Base-by-base conservation (phyloP, 2,888 invertebrate species). In the Nematopogon swammerdamellus region DNA sequence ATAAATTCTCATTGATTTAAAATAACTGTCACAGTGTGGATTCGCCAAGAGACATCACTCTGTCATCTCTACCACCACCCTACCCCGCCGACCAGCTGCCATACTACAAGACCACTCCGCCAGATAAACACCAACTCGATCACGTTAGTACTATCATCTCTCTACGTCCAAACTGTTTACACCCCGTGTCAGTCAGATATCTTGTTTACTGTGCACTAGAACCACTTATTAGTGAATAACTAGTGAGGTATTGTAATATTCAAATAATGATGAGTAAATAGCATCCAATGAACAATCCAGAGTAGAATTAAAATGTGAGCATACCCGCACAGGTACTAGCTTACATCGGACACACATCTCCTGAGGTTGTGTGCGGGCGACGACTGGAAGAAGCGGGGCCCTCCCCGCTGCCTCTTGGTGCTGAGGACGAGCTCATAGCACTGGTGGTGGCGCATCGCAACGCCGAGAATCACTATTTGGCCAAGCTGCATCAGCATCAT, bases 261-360 rank as follows among this genome's bases (percentile, higher is more conserved):
- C n/a, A n/a, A n/a, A n/a, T n/a, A n/a, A n/a, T n/a, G n/a, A n/a
- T n/a, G n/a, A n/a, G n/a, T n/a, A n/a, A n/a, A n/a, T n/a, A n/a
- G n/a, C n/a, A n/a, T n/a, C n/a, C n/a, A n/a, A n/a, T n/a, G n/a
- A n/a, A n/a, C n/a, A n/a, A n/a, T n/a, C n/a, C n/a, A n/a, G n/a
- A n/a, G n/a, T n/a, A n/a, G n/a, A n/a, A n/a, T n/a, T n/a, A n/a
- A n/a, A n/a, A n/a, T n/a, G n/a, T n/a, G n/a, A n/a, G n/a, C n/a
- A n/a, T n/a, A 52, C 47, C 54, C 51, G 51, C 59, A 63, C 61
- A 94, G 94, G 81, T 95, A 52, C 76, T 97, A 51, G 89, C 91
- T 59, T 96, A 95, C 73, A 88, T 97, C 61, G 95, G 95, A 0
- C 86, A 91, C 68, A 92, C 94, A 2, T 96, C 95, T 59, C 91